Conservation (phyloP, 2,888 invertebrate species). For the Psylliodes chrysocephalus region DNA sequence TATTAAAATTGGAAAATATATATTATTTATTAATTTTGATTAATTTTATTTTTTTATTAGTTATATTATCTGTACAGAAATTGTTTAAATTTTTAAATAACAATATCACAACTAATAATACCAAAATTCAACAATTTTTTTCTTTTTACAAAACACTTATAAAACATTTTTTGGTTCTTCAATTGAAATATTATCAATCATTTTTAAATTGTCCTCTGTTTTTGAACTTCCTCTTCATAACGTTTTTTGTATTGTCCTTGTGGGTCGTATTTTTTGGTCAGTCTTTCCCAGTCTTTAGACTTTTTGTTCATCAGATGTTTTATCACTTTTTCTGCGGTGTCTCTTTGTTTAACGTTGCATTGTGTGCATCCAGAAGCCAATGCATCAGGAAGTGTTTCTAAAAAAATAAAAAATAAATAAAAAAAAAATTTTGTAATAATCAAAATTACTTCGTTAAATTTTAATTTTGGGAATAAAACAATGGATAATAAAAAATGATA, state of each 20-base stretch:
- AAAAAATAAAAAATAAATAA: too few relatives aligned
- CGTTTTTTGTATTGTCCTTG: slow-evolving; percentile 71
- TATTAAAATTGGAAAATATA: too few relatives aligned
- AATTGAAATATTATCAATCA: neutral
- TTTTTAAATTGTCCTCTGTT: neutral
- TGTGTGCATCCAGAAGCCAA: slow-evolving; percentile 74
- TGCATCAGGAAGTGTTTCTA: slow-evolving; percentile 78
- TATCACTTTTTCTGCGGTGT: slow-evolving; percentile 75
- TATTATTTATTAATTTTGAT: too few relatives aligned
- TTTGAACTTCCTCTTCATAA: slow-evolving; percentile 58
- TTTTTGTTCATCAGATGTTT: slow-evolving; percentile 72
- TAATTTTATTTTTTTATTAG: too few relatives aligned
- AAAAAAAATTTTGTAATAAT: too few relatives aligned
- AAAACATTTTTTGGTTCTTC: neutral
- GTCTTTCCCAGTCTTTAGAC: slow-evolving; percentile 74
- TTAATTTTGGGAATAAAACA: too few relatives aligned
- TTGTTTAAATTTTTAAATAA: too few relatives aligned
- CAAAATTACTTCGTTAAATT: too few relatives aligned
- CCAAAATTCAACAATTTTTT: too few relatives aligned
- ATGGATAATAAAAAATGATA: too few relatives aligned
- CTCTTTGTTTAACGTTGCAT: slow-evolving; percentile 75
- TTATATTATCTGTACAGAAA: too few relatives aligned
- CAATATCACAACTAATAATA: too few relatives aligned
- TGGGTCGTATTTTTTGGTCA: slow-evolving; percentile 76
- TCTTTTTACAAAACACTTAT: neutral